Evolutionary conservation across 2,113 vertebrate genomes (phyloP), one percentile per base, ranked within the genome.

Genomic region (Limnothrissa miodon): DNA sequence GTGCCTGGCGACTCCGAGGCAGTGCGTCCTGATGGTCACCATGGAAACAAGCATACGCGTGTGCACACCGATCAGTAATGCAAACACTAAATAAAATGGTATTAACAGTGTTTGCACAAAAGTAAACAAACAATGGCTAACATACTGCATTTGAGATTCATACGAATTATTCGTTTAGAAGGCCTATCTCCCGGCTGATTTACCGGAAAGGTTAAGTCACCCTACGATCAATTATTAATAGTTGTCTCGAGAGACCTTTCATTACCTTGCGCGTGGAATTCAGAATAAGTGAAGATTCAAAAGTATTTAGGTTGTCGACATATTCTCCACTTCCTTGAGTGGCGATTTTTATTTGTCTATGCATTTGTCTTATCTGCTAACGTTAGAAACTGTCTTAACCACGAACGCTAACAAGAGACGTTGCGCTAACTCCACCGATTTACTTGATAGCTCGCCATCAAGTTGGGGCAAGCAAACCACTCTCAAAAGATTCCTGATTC

Each of bases 11-110:
- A 42, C 82, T 81, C 81, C 33, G n/a, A 83, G 45, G 80, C 86
- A 85, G 56, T 56, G 90, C 91, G 91, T 93, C 88, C 86, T 84
- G 81, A 39, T 5, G 85, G 91, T 94, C 89, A 88, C 93, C 90
- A 94, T 93, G 92, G 93, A 92, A 91, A 95, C 93, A 74, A 80
- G 81, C 78, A 79, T 74, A 74, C 1, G 66, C 29, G 29, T 17
- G 66, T 39, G 66, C 36, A 74, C 11, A 74, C 29, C 17, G 11
- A 74, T 29, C 13, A 33, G 66, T 2, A 5, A 74, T 5, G 29
- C 25, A 33, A 36, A 36, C 13, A 33, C 36, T 33, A 2, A 48
- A 48, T 15, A 13, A 48, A 48, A 56, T 19, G 19, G 0, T 23
- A 56, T 0, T 23, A 56, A 4, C 19, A n/a, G 21, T 23, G 19